Evolutionary conservation across 2,113 vertebrate species (phyloP).

Genomic region (Corydoras sp.): DNA sequence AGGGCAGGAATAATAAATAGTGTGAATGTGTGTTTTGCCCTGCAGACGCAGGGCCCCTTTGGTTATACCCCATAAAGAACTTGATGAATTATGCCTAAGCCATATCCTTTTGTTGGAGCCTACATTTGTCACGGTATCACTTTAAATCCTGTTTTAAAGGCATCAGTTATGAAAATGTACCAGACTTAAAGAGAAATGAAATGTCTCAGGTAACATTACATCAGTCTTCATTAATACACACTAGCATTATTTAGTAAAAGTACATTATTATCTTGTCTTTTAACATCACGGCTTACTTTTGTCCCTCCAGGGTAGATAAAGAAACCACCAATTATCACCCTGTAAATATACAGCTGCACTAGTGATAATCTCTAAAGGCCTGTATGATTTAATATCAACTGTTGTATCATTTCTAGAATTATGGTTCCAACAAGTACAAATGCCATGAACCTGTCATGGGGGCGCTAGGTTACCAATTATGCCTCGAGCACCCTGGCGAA

Average conservation of each 20-base stretch:
- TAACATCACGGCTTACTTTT: not conserved
- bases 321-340: not conserved
- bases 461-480: too few species aligned
- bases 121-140: not conserved
- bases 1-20: constrained; percentile 16
- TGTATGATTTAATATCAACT: not conserved
- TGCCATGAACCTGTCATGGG: too few species aligned
- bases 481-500: too few species aligned
- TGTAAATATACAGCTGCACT: not conserved
- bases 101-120: constrained; percentile 10
- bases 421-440: not conserved
- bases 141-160: not conserved
- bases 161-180: not conserved
- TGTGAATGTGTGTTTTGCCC: constrained; percentile 8
- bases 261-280: not conserved
- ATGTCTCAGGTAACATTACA: too few species aligned
- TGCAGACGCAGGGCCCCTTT: constrained; percentile 5
- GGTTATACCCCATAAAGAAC: constrained; percentile 1
- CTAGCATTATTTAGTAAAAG: constrained; percentile 1
- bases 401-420: not conserved
- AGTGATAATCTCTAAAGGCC: not conserved
- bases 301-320: not conserved
- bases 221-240: not conserved
- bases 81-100: constrained; percentile 28
- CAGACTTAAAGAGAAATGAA: too few species aligned